Percentiles rank a stretch among this genome's conserved stretches.
Conservation (phyloP, 2,797 vertebrate genomes). For the Chrysolophus pictus region DNA sequence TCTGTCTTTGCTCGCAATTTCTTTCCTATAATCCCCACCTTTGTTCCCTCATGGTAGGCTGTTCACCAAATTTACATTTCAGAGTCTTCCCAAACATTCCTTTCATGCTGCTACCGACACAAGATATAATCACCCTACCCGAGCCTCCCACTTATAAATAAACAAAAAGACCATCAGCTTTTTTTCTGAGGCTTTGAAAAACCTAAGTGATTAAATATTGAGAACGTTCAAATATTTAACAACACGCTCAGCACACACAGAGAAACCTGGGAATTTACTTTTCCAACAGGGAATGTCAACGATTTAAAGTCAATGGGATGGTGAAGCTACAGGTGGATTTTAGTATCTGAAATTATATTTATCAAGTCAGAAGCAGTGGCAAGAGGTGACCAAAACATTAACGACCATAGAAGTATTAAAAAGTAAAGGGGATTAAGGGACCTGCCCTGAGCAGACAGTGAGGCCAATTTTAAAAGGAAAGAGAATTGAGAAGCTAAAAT, state of each 20-base stretch:
- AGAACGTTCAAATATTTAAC: constrained; percentile 48
- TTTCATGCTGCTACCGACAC: constrained; percentile 15
- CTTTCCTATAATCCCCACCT: constrained; percentile 60
- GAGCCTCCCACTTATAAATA: constrained; percentile 42
- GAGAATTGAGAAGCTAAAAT: not conserved
- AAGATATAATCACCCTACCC: constrained; percentile 36
- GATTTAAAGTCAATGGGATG: not conserved
- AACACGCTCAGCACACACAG: not conserved
- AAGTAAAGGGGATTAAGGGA: not conserved
- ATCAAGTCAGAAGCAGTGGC: not conserved
- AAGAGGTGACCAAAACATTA: not conserved
- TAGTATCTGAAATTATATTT: not conserved
- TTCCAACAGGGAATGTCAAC: not conserved
- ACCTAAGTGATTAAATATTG: constrained; percentile 45
- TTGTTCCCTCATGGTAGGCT: constrained; percentile 27
- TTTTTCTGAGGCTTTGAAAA: constrained; percentile 31
- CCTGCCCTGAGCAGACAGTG: not conserved
- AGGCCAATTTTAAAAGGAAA: not conserved
- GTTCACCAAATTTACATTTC: constrained; percentile 50
- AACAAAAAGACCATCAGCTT: constrained; percentile 26
- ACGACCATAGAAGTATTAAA: not conserved
- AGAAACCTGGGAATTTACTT: not conserved
- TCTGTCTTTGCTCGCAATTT: constrained; percentile 62
- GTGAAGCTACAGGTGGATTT: not conserved
- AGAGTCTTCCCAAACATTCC: constrained; percentile 53